Conservation (phyloP, 2,888 invertebrate genomes). For the Palloptera scutellata region DNA sequence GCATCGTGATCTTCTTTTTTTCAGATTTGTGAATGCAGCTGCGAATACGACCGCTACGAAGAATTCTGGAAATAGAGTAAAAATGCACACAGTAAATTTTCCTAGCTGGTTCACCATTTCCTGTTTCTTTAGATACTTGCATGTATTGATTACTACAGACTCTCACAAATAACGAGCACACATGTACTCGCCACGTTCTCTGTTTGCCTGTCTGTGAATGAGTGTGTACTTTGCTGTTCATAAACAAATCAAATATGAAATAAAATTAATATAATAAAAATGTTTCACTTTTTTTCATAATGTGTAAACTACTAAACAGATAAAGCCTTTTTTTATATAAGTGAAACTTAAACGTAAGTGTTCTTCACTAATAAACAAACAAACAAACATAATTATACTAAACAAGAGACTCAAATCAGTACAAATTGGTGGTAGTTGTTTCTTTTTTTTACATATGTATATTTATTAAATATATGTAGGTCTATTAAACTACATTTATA, state of each 20-base stretch:
- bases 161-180: too few species aligned
- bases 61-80: too few species aligned
- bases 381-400: conserved; percentile 15
- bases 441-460: too few species aligned
- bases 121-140: too few species aligned
- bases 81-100: too few species aligned
- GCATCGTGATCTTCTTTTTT: too few species aligned
- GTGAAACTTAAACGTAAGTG: conserved; percentile 8
- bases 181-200: too few species aligned
- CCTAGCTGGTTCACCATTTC: too few species aligned
- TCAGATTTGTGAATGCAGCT: too few species aligned
- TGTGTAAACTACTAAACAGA: conserved; percentile 13
- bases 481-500: not conserved
- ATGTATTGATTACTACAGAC: too few species aligned
- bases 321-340: conserved; percentile 27
- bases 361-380: not conserved
- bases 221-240: conserved; percentile 45
- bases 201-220: not conserved
- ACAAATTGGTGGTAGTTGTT: conserved; percentile 35
- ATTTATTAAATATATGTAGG: too few species aligned
- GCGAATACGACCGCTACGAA: too few species aligned
- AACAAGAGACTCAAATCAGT: conserved; percentile 37
- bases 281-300: not conserved
- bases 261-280: conserved; percentile 10
- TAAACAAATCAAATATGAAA: conserved; percentile 48